phyloP scores from a whole-genome alignment of 1,140 invertebrate genomes.

The Aporrectodea caliginosa region DNA sequence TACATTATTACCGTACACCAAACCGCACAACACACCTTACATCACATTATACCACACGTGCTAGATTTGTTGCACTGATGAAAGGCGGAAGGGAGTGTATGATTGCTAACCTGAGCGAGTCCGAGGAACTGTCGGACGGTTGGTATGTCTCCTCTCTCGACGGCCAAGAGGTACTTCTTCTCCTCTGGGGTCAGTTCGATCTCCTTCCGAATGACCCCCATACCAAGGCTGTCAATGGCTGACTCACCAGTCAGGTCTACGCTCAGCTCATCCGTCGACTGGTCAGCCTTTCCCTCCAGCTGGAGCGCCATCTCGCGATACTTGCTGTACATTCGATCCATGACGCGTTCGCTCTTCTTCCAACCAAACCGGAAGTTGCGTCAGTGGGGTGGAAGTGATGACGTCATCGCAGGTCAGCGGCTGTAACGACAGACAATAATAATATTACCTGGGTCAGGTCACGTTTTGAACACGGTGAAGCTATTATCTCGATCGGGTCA shows the following conservation, averaged over 20 bases:
- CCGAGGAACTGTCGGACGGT: conserved; percentile 44
- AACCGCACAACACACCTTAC: too few relatives aligned
- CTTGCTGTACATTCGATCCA: background rate
- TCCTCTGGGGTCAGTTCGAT: conserved; percentile 52
- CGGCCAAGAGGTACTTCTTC: conserved; percentile 54
- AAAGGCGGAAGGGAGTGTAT: too few relatives aligned
- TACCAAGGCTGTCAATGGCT: conserved; percentile 41
- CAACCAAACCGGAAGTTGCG: too few relatives aligned
- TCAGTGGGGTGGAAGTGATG: too few relatives aligned
- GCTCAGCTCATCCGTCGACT: background rate
- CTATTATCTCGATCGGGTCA: too few relatives aligned
- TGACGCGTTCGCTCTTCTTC: background rate
- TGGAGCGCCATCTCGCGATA: background rate
- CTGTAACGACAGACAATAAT: too few relatives aligned
- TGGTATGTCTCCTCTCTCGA: conserved; percentile 53
- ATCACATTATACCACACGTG: too few relatives aligned
- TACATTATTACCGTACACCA: too few relatives aligned
- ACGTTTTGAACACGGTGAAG: too few relatives aligned
- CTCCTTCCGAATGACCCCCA: conserved; percentile 52
- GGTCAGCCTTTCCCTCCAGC: background rate
- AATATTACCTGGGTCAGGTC: too few relatives aligned
- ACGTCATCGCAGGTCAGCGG: too few relatives aligned
- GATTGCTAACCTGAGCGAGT: background rate
- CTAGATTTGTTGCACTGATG: too few relatives aligned
- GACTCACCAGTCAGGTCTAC: background rate